Base-by-base conservation (phyloP, 2,113 vertebrate genomes). In the Dolichotis patagonum region DNA sequence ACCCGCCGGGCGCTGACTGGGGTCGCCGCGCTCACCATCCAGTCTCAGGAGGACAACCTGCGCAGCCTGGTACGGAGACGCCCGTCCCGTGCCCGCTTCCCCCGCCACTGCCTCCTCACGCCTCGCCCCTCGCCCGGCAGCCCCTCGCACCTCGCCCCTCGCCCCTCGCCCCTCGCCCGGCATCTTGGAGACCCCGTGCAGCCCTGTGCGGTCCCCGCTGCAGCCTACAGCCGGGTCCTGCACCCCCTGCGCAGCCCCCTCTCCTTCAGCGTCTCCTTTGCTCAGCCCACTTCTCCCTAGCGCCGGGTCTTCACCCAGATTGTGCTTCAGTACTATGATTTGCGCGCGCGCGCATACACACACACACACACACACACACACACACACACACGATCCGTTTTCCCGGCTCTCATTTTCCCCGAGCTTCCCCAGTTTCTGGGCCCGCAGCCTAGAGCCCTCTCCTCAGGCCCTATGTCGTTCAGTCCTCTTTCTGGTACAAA, bases 1-100 rank as follows among this genome's bases (percentile, higher is more conserved):
- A 78, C 96, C 32, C 97, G 98, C 77, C 99, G 96, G 28, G 97
- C 98, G 4, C 98, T 99, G 97, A 97, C 96, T 11, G 99, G 98
- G 52, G 98, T 98, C 46, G 99, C 98, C 8, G 98, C 97, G 1
- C 98, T 99, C 49, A 99, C 99, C 0, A 97, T 99, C 90, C 99
- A 99, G 97, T 99, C 98, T 35, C 98, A 99, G 98, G 97, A 99
- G 98, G 99, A 99, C 98, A 97, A 98, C 54, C 98, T 99, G 98
- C 97, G 98, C 30, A 84, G 97, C 89, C 98, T 99, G 99, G 99
- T 99, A 99, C 43, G n/a, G 90, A 94, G 43, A 26, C 43, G 63
- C 16, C 35, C 35, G 38, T 22, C 78, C 90, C 38, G 17, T 14
- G 83, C 16, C 13, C 17, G 32, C 26, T 0, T 67, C 41, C 20